Conservation (phyloP, 2,113 vertebrate genomes). For the Oenanthe oenanthe region DNA sequence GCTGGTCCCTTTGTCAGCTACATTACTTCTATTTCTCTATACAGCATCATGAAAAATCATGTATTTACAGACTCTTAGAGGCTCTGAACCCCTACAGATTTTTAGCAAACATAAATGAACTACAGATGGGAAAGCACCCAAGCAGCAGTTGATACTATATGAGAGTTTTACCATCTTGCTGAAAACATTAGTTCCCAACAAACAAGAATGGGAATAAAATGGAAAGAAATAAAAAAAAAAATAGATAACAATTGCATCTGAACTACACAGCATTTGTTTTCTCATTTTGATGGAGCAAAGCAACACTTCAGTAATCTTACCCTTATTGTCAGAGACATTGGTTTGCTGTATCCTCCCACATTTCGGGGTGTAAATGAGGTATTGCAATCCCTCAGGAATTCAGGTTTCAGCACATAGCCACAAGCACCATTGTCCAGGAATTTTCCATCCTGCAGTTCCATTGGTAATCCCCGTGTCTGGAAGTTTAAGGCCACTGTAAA, state of each 20-base stretch:
- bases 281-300: background rate
- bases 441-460: slow-evolving; percentile 87
- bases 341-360: slow-evolving; percentile 8
- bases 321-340: slow-evolving; percentile 75
- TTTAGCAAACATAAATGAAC: background rate
- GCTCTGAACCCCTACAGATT: background rate
- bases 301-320: slow-evolving; percentile 43
- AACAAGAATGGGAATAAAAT: background rate
- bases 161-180: background rate
- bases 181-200: background rate
- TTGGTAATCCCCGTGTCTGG: slow-evolving; percentile 80
- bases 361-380: slow-evolving; percentile 72
- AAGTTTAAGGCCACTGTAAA: slow-evolving; percentile 89
- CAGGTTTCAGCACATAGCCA: slow-evolving; percentile 87
- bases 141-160: background rate
- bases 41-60: background rate
- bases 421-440: slow-evolving; percentile 89
- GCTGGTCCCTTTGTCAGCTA: background rate
- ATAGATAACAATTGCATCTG: background rate
- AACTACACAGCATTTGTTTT: background rate
- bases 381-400: slow-evolving; percentile 67
- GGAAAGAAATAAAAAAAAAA: too few relatives aligned
- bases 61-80: background rate
- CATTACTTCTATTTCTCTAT: background rate
- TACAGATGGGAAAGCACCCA: background rate